phyloP scores from a whole-genome alignment of 64 coral and sea anemone genomes.

The Acropora yongei region DNA sequence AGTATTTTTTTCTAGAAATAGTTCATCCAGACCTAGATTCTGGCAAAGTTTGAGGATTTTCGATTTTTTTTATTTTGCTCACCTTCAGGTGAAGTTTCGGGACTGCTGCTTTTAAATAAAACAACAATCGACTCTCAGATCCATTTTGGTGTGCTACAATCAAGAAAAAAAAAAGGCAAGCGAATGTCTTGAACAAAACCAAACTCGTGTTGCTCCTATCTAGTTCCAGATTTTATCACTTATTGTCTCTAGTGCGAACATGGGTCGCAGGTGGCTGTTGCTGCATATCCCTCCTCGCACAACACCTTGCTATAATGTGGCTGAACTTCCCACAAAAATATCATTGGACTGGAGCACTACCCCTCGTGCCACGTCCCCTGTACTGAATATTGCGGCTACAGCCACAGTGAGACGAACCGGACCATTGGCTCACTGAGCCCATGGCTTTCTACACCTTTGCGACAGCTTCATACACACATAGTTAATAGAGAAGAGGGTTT shows the following conservation, averaged over 20 bases:
- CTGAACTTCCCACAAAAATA: conserved; percentile 33
- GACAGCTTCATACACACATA: not conserved
- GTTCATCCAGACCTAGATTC: too few relatives aligned
- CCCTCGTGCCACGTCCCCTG: conserved; percentile 12
- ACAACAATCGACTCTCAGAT: too few relatives aligned
- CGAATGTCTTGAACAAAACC: too few relatives aligned
- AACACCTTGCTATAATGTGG: conserved; percentile 2
- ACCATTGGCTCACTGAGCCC: not conserved
- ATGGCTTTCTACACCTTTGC: conserved; percentile 10
- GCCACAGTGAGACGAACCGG: not conserved
- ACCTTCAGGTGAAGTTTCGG: too few relatives aligned
- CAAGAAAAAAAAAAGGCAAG: too few relatives aligned
- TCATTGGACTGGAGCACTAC: conserved; percentile 10
- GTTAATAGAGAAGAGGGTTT: too few relatives aligned
- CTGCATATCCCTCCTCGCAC: not conserved
- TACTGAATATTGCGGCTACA: conserved; percentile 12
- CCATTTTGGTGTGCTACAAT: too few relatives aligned
- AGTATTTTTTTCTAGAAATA: too few relatives aligned
- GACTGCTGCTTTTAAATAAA: too few relatives aligned
- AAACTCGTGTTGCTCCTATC: not conserved
- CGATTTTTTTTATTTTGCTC: too few relatives aligned
- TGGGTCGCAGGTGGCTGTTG: not conserved
- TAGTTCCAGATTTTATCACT: not conserved
- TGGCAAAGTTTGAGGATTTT: too few relatives aligned
- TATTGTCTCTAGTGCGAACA: not conserved